Evolutionary conservation across 2,888 invertebrate genomes (phyloP), one percentile per base, ranked within the genome.

Genomic region (Hyposoter dolosus): DNA sequence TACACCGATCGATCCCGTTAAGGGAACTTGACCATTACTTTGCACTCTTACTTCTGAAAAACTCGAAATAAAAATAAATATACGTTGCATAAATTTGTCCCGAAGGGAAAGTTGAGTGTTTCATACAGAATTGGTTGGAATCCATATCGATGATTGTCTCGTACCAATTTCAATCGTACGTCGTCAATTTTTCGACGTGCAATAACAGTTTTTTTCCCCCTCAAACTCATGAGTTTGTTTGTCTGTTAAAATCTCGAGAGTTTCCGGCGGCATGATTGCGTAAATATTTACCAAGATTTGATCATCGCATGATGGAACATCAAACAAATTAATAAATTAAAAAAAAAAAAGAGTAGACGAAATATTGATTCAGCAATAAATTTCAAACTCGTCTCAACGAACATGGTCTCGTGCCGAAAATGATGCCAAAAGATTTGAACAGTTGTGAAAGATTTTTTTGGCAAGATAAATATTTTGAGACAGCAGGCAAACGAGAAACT

Each of bases 1-100:
- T 66, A 74, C 82, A 82, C 79, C 84, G 86, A 81, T 83, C 85
- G 82, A 66, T 86, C 85, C 80, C 72, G 85, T 83, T 86, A 80
- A 84, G 77, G 75, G 60, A 75, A 82, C 83, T 83, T 76, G 35
- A 47, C 68, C 82, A 60, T 82, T 69, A 45, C 72, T 40, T 72
- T 40, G 63, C 23, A 65, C 63, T 40, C 53, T 60, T 47, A 28
- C 68, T 19, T 69, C 53, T 80, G 65, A 56, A 82, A 82, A 82
- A 45, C 45, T 75, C 35, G 17, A 60, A 82, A 68, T 28, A 45
- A 72, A 80, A 80, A 71, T 65, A 15, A 60, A 60, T 56, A 1
- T 56, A 56, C 56, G 23, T 7, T 28, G 60, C 60, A 60, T 60
- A 60, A 60, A 28, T 60, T 28, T 60, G 60, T 60, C n/a, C 28